Base-by-base conservation (phyloP, 2,888 invertebrate species). In the Polylopha cassiicola region DNA sequence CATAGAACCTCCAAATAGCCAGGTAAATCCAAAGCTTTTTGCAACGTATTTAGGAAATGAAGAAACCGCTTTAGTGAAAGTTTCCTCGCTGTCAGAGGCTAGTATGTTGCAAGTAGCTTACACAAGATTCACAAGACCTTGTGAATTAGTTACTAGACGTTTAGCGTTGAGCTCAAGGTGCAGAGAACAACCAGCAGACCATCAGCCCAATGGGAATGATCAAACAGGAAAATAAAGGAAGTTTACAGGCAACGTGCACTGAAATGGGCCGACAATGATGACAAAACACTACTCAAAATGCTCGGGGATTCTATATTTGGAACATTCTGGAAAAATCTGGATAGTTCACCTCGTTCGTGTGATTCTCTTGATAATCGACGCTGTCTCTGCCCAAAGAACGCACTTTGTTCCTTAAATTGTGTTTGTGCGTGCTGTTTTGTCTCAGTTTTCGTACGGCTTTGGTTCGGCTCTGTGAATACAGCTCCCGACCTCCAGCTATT, bases 401-500 rank as follows among this genome's bases (percentile, higher is more conserved):
- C 51, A 72, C 80, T 61, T 84, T 85, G 63, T 84, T 85, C 53
- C 85, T 65, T 45, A 84, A 57, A 58, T 82, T 81, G 65, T 85
- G 84, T 58, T 85, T 85, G 64, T 82, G 85, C 50, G 82, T 81
- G 61, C 68, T 78, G 58, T 65, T 79, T 53, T 86, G 90, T 22
- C 92, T 87, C 51, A 91, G 87, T 73, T 92, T 92, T 53, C 92
- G 87, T 34, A 90, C 88, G 34, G 93, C 92, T 78, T 93, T 92
- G 61, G 91, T 91, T 59, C 93, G 86, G 72, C 93, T 94, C 73
- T 93, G 92, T 22, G 94, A 94, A 75, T 92, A 94, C 47, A 94
- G 88, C 77, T 95, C 94, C 43, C 94, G 88, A 44, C 94, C 95
- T 54, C 95, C 95, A 37, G 95, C 94, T 71, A 92, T 92, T 66